Percentiles rank a stretch among this genome's conserved stretches.
Evolutionary conservation across 2,888 invertebrate species (phyloP).

Genomic region (Chironomus tentans): DNA sequence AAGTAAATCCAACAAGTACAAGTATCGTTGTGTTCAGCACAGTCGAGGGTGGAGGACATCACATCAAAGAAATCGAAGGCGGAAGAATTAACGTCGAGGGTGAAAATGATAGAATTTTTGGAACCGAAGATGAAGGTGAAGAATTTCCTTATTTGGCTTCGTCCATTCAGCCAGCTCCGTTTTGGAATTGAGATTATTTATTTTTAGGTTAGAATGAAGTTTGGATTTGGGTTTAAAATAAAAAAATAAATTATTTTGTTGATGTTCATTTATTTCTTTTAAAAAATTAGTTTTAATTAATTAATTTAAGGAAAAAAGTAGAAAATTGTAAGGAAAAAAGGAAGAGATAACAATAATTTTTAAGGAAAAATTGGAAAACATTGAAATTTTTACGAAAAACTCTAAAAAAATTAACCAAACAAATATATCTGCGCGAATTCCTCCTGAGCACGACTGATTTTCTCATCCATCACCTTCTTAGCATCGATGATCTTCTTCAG

Average conservation of each 20-base stretch:
- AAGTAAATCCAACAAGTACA: too few species aligned
- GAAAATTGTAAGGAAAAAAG: too few species aligned
- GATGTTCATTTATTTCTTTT: not conserved
- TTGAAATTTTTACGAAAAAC: too few species aligned
- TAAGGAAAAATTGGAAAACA: too few species aligned
- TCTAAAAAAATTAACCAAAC: not conserved
- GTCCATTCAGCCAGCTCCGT: not conserved
- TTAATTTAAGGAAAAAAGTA: too few species aligned
- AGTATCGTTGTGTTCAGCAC: too few species aligned
- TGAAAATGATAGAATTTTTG: too few species aligned
- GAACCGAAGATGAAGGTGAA: not conserved
- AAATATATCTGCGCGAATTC: not conserved
- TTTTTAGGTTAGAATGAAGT: too few species aligned
- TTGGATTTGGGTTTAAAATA: not conserved
- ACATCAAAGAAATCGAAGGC: too few species aligned
- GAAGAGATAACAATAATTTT: too few species aligned
- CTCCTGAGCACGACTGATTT: not conserved
- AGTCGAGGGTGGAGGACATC: too few species aligned
- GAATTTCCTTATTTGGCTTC: not conserved
- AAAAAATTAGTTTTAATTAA: not conserved
- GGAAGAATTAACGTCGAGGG: too few species aligned
- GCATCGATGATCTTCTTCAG: not conserved
- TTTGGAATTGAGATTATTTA: not conserved
- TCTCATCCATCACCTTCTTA: not conserved
- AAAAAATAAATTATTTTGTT: not conserved